Evolutionary conservation across 1,140 invertebrate genomes (phyloP).

Genomic region (Olivierus martensii): DNA sequence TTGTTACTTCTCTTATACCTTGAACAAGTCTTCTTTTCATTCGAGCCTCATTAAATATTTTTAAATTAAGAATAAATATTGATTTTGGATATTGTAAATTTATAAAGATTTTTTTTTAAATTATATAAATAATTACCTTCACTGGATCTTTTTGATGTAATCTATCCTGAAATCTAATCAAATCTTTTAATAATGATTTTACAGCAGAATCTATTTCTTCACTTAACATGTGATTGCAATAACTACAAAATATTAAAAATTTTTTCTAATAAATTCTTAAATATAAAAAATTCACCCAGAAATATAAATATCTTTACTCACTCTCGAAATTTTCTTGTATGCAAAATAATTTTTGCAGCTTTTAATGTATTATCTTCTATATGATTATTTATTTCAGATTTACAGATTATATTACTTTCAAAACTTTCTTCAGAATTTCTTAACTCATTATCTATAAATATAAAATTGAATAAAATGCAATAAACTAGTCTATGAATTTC

Average conservation of each 20-base stretch:
- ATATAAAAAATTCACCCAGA: neutral
- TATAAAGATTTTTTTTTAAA: neutral
- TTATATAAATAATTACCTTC: conserved; percentile 30
- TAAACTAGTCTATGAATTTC: too few relatives aligned
- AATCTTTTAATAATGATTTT: conserved; percentile 34
- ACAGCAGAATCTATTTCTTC: conserved; percentile 33
- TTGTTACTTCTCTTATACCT: conserved; percentile 43
- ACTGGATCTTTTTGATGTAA: conserved; percentile 42
- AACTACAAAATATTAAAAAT: conserved; percentile 5
- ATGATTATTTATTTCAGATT: neutral
- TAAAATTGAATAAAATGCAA: neutral
- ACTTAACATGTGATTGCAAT: conserved; percentile 33
- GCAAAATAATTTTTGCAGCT: conserved; percentile 4
- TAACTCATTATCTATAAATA: neutral
- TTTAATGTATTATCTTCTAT: neutral
- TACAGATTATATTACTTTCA: neutral
- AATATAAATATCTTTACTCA: neutral
- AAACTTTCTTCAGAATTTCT: neutral
- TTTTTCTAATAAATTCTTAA: neutral
- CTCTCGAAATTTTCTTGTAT: conserved; percentile 11
- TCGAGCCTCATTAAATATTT: conserved; percentile 27
- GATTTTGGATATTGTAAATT: neutral
- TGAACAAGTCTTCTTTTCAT: conserved; percentile 40
- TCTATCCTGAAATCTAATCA: conserved; percentile 44
- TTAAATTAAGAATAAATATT: neutral